phyloP scores from a whole-genome alignment of 2,888 invertebrate species.

The Drosophila mettleri region DNA sequence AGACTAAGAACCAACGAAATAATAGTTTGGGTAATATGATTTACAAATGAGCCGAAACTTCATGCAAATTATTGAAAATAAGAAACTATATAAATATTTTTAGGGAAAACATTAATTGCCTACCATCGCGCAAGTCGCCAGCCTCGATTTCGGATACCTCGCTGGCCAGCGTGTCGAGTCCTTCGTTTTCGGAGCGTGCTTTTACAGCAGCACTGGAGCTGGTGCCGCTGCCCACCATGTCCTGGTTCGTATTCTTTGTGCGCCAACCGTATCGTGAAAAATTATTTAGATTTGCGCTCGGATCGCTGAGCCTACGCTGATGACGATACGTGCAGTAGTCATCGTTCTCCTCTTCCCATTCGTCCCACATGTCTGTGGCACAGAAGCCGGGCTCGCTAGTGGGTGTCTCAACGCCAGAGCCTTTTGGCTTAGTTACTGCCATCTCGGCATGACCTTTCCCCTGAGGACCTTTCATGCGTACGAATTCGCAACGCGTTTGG shows the following conservation, averaged over 20 bases:
- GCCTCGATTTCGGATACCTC: slow-evolving; percentile 97
- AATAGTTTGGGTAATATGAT: neutral
- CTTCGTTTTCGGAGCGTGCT: slow-evolving; percentile 96
- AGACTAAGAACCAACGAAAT: slow-evolving; percentile 3
- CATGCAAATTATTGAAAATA: slow-evolving; percentile 39
- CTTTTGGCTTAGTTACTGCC: slow-evolving; percentile 96
- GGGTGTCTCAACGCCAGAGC: slow-evolving; percentile 97
- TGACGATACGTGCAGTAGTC: slow-evolving; percentile 93
- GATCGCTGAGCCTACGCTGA: slow-evolving; percentile 93
- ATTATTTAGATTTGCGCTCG: slow-evolving; percentile 94
- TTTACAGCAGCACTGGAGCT: slow-evolving; percentile 87
- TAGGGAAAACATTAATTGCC: slow-evolving; percentile 27
- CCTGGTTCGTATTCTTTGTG: slow-evolving; percentile 85
- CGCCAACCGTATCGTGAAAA: slow-evolving; percentile 94
- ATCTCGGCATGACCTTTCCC: slow-evolving; percentile 99
- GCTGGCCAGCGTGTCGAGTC: slow-evolving; percentile 93
- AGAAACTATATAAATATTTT: slow-evolving; percentile 2
- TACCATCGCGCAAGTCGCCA: slow-evolving; percentile 96
- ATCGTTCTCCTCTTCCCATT: slow-evolving; percentile 95
- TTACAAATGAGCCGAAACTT: slow-evolving; percentile 22
- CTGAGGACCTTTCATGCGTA: slow-evolving; percentile 98
- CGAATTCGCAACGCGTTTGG: slow-evolving; percentile 96
- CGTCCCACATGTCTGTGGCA: slow-evolving; percentile 95
- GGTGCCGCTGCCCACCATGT: slow-evolving; percentile 87
- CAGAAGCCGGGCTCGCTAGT: slow-evolving; percentile 95